phyloP scores from a whole-genome alignment of 2,888 invertebrate genomes.

The Mamestra brassicae region DNA sequence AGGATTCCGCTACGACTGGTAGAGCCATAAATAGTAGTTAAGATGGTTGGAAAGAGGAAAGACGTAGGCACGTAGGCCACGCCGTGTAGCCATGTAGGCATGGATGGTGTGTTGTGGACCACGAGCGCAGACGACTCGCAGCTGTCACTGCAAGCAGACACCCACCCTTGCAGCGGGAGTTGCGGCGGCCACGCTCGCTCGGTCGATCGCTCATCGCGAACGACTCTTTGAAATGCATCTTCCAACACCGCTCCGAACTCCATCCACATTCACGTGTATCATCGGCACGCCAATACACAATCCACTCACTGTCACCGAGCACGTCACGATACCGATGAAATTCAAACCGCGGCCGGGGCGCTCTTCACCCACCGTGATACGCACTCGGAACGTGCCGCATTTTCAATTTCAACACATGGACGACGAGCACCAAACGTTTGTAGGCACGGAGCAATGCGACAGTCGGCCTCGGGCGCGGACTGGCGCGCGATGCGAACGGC shows the following conservation, averaged over 20 bases:
- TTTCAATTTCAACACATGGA: slow-evolving; percentile 83
- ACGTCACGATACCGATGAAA: slow-evolving; percentile 78
- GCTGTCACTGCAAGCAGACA: slow-evolving; percentile 78
- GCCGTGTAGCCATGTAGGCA: slow-evolving; percentile 61
- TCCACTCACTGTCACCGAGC: slow-evolving; percentile 84
- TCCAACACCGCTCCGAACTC: slow-evolving; percentile 87
- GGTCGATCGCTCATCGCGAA: slow-evolving; percentile 91
- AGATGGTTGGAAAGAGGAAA: slow-evolving; percentile 29
- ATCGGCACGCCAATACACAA: slow-evolving; percentile 87
- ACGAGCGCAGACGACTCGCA: slow-evolving; percentile 75
- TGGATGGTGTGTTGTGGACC: slow-evolving; percentile 65
- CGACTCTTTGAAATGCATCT: slow-evolving; percentile 91
- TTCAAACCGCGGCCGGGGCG: slow-evolving; percentile 68
- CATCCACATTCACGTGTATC: slow-evolving; percentile 89
- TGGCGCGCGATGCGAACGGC: slow-evolving; percentile 89
- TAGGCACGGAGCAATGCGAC: slow-evolving; percentile 87
- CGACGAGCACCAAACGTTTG: slow-evolving; percentile 81
- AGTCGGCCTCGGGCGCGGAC: slow-evolving; percentile 89
- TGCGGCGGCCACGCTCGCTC: slow-evolving; percentile 90
- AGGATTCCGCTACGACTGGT: neutral
- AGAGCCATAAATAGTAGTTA: slow-evolving; percentile 21
- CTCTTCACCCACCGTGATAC: slow-evolving; percentile 79
- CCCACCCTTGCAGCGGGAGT: slow-evolving; percentile 90
- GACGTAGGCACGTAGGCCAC: slow-evolving; percentile 32
- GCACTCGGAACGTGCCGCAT: slow-evolving; percentile 83